Evolutionary conservation across 1,140 invertebrate genomes (phyloP).

Genomic region (Bombus vancouverensis): DNA sequence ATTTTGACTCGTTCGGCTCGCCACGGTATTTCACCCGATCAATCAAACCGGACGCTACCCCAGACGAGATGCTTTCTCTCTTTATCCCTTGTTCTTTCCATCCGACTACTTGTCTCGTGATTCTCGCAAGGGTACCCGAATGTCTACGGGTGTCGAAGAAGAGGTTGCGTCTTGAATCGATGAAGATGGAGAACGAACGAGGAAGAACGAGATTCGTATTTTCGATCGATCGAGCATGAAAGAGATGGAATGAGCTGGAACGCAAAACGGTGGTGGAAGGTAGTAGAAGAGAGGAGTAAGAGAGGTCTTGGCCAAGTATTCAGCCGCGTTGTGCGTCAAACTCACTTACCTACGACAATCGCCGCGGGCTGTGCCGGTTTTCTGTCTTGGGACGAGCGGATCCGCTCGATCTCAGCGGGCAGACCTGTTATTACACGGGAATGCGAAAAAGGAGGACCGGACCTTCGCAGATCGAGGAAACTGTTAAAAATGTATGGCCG

Average conservation of each 20-base stretch:
- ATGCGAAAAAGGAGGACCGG: constrained; percentile 71
- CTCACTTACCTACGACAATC: constrained; percentile 76
- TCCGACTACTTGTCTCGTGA: not conserved
- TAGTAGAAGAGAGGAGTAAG: not conserved
- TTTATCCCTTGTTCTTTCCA: not conserved
- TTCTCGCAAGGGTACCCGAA: not conserved
- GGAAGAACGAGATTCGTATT: constrained; percentile 14
- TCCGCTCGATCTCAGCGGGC: constrained; percentile 54
- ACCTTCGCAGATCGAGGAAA: constrained; percentile 68
- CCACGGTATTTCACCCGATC: constrained; percentile 47
- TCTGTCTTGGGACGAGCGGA: constrained; percentile 68
- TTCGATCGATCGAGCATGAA: not conserved
- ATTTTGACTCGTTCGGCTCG: constrained; percentile 36
- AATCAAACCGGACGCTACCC: constrained; percentile 30
- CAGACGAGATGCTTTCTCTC: constrained; percentile 9
- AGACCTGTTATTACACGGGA: constrained; percentile 73
- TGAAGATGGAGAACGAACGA: not conserved
- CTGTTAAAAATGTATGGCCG: constrained; percentile 62
- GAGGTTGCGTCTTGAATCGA: not conserved
- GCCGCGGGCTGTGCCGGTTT: constrained; percentile 73
- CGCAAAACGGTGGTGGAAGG: no score
- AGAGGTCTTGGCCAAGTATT: constrained; percentile 23
- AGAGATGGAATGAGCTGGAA: constrained; percentile 7
- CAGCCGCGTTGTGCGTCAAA: constrained; percentile 60
- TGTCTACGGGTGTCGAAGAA: no score